Base-by-base conservation (phyloP, 2,113 vertebrate genomes). In the Pyxicephalus adspersus region DNA sequence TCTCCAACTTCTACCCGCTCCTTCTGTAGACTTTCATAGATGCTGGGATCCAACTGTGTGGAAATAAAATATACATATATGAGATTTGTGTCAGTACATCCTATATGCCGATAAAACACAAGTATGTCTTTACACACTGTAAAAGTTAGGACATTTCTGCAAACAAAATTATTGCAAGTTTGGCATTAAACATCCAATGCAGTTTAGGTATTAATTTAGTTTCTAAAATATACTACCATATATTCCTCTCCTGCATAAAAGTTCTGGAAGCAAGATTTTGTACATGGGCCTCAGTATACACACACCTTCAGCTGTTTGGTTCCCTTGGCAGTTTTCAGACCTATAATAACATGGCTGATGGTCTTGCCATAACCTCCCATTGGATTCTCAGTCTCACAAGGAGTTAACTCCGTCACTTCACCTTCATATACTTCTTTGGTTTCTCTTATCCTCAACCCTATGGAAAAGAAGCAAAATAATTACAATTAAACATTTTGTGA, bases 381-480 rank as follows among this genome's bases (percentile, higher is more conserved):
- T 9, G 98, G 97, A 88, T 99, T 99, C 89, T 99, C 98, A 0
- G 98, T 99, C 92, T 99, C 98, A 84, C 96, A 98, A 0, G 97
- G 97, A 34, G 95, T 98, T 70, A 99, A 88, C 89, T 99, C 98
- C 18, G 96, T 99, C 88, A 99, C 98, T 89, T 99, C 97, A 2
- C 98, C 98, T 92, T 99, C 98, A 83, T 99, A 99, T 79, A 99
- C 98, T 83, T 99, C 98, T 87, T 99, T 99, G 31, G 98, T 99
- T 85, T 99, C 98, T 91, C 99, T 98, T 88, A 99, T 98, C 75
- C 98, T 92, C 78, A 99, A 84, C 2, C 98, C 98, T 99, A 86
- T 19, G 90, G 87, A 55, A 85, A 61, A 58, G 58, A 2, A 52
- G 25, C 3, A 26, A 65, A 65, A 28, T n/a, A 23, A 4, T 5